Percentiles rank a stretch among this genome's conserved stretches.
Evolutionary conservation across 2,888 invertebrate genomes (phyloP).

Genomic region (Drosophila fulvimacula): DNA sequence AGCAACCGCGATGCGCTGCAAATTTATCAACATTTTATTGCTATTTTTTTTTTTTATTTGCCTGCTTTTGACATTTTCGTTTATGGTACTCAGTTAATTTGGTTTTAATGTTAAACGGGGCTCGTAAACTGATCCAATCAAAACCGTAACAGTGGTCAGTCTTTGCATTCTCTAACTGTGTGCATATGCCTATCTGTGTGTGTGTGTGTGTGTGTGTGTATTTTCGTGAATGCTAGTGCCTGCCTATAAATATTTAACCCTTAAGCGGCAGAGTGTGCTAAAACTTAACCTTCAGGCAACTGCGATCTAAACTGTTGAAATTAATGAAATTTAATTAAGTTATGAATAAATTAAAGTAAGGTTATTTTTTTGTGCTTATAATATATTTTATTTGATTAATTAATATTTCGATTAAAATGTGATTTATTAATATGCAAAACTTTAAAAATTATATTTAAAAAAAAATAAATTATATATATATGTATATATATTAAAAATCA

Average conservation of each 20-base stretch:
- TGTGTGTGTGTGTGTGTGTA: background rate
- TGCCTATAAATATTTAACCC: slow-evolving; percentile 49
- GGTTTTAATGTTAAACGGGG: slow-evolving; percentile 33
- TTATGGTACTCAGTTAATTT: slow-evolving; percentile 39
- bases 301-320: background rate
- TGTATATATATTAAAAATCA: background rate
- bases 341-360: background rate
- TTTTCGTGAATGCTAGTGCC: background rate
- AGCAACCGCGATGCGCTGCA: slow-evolving; percentile 4
- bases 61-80: slow-evolving; percentile 32
- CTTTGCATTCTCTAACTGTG: slow-evolving; percentile 13
- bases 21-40: slow-evolving; percentile 37
- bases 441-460: background rate
- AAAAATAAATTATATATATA: background rate
- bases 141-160: slow-evolving; percentile 25
- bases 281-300: background rate
- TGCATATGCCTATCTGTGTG: background rate
- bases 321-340: background rate
- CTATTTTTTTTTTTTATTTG: slow-evolving; percentile 29
- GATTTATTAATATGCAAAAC: background rate
- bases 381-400: background rate
- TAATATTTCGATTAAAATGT: background rate
- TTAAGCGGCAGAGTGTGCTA: slow-evolving; percentile 10
- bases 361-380: no score
- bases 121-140: slow-evolving; percentile 47